Evolutionary conservation across 2,888 invertebrate species (phyloP), one percentile per base, ranked within the genome.

Genomic region (Acholoe squamosa): DNA sequence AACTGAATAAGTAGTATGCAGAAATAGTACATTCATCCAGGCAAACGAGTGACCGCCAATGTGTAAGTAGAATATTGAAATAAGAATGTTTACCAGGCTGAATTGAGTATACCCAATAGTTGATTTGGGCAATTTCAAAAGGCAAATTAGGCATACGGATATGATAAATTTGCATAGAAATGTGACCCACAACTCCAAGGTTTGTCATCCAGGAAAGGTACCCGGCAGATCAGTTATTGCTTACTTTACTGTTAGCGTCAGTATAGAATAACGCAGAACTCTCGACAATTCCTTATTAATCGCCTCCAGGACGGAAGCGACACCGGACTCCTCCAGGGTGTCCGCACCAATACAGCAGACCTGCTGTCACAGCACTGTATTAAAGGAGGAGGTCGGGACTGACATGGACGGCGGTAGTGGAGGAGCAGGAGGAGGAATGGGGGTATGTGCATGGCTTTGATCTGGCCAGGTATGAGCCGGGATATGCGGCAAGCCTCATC

Each of bases 381-480:
- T 25, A 28, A 43, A 43, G 71, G 28, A 28, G 71, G 71, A 25
- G 71, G 25, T 22, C 1, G 31, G 71, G 71, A 3, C 5, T 25
- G 28, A 16, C 14, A 25, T 7, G 28, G 3, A 16, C 3, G 71
- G 71, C 5, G 71, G 31, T 76, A 31, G 76, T 76, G 76, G 76
- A 25, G 43, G 43, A 25, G 76, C 16, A 16, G 76, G 76, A 76
- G 76, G 25, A 25, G 71, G 71, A 31, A 76, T 28, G 76, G 76
- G 80, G 80, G 22, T 10, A 43, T 16, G 33, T 16, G 80, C 34
- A 19, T 33, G 34, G 16, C 54, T 86, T 86, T 86, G 86, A 52
- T 86, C 54, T 86, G 86, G 86, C 80, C 80, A 56, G 86, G 86
- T 86, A 54, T 86, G 31, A 52, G 56, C 86, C 16, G 54, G 54